These are phyloP conservation scores for Uloborus plumipes DNA, from an alignment of 2,888 invertebrate species.

Conservation along the genomic window DNA sequence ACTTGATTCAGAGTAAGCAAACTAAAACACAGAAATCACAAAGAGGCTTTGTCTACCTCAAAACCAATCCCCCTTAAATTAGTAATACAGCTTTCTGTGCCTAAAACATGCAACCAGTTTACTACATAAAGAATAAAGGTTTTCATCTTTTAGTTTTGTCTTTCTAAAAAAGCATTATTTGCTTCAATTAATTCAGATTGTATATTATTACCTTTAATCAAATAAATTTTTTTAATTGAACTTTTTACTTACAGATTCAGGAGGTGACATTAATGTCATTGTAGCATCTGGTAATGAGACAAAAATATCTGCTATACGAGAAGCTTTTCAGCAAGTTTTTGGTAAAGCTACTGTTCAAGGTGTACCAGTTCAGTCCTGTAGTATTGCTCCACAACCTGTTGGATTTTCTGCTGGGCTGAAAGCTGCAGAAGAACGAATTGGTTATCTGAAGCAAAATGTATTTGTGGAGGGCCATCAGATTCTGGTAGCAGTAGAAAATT, in stretches of 20 bases:
- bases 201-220: too few species aligned
- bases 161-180: too few species aligned
- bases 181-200: too few species aligned
- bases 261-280: constrained; percentile 82
- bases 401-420: constrained; percentile 83
- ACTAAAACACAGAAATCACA: too few species aligned
- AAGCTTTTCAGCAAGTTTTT: constrained; percentile 85
- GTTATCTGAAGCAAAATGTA: constrained; percentile 75
- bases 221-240: neutral
- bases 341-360: constrained; percentile 83
- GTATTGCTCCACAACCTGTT: constrained; percentile 82
- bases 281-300: constrained; percentile 84
- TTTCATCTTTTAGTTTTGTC: too few species aligned
- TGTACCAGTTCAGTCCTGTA: constrained; percentile 76
- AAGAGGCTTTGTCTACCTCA: too few species aligned
- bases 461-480: constrained; percentile 78
- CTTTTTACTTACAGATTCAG: constrained; percentile 76
- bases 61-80: too few species aligned
- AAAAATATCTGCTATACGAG: constrained; percentile 82
- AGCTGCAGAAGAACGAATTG: constrained; percentile 81
- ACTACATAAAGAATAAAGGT: too few species aligned
- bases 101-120: too few species aligned
- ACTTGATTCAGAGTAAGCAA: too few species aligned
- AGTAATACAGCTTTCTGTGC: too few species aligned
- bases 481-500: constrained; percentile 82